Evolutionary conservation across 2,797 vertebrate species (phyloP).

Genomic region (Cuniculus paca): DNA sequence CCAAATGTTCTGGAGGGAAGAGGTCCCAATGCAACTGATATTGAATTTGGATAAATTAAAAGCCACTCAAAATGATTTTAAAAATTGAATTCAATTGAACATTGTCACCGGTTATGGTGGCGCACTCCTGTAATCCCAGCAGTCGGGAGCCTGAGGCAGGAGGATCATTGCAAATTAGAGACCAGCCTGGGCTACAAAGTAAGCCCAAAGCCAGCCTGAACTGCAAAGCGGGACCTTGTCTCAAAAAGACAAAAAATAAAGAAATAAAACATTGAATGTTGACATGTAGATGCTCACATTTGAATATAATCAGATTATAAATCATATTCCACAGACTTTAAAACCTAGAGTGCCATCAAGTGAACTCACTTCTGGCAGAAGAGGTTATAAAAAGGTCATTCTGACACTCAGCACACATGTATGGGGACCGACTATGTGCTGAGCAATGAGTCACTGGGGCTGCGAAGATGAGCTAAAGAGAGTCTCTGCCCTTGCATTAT

Average conservation of each 20-base stretch:
- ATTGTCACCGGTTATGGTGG: too few relatives aligned
- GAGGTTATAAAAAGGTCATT: constrained; percentile 29
- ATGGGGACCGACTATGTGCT: not conserved
- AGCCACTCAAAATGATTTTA: constrained; percentile 64
- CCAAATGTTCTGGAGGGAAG: not conserved
- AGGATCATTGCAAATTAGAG: too few relatives aligned
- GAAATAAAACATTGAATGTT: too few relatives aligned
- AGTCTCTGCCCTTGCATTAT: not conserved
- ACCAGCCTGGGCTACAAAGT: too few relatives aligned
- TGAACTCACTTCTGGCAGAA: not conserved
- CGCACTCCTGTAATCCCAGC: too few relatives aligned
- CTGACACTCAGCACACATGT: not conserved
- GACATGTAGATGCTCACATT: constrained; percentile 51
- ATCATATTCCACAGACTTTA: constrained; percentile 55
- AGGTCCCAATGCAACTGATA: not conserved
- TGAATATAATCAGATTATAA: constrained; percentile 73
- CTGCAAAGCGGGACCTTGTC: too few relatives aligned
- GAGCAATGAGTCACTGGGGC: not conserved
- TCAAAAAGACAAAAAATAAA: too few relatives aligned
- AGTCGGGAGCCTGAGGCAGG: too few relatives aligned
- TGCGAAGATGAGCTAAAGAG: not conserved
- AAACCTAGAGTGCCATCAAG: constrained; percentile 15
- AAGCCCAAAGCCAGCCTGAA: too few relatives aligned
- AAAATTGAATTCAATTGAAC: constrained; percentile 71
- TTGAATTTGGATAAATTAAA: constrained; percentile 65